Evolutionary conservation across 2,113 vertebrate genomes (phyloP).

Genomic region (Sapayoa aenigma): DNA sequence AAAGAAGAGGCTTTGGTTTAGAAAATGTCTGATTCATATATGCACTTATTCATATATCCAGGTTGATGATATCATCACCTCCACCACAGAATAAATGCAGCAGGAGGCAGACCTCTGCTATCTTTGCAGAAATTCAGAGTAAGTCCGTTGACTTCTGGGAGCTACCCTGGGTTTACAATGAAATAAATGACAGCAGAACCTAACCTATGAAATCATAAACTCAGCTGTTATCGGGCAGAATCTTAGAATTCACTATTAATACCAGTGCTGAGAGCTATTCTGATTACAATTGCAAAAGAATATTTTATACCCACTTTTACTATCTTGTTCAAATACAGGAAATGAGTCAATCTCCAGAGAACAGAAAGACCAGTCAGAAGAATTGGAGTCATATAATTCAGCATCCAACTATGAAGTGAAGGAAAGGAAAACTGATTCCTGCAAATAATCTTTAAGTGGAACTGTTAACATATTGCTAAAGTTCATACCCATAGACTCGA

Average conservation of each 20-base stretch:
- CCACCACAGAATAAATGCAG: neutral
- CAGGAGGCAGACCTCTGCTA: neutral
- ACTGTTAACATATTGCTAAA: constrained; percentile 1
- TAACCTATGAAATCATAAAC: constrained; percentile 28
- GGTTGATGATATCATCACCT: neutral
- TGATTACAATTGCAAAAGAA: constrained; percentile 66
- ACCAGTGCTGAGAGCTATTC: constrained; percentile 57
- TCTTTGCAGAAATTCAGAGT: neutral
- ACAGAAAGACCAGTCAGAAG: constrained; percentile 55
- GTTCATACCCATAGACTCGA: neutral
- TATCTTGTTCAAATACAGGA: constrained; percentile 70
- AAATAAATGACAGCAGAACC: constrained; percentile 41
- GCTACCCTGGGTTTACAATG: constrained; percentile 4
- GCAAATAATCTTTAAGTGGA: constrained; percentile 11
- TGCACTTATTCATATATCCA: neutral
- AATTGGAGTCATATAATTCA: constrained; percentile 27
- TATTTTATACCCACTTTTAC: constrained; percentile 66
- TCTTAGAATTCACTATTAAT: constrained; percentile 65
- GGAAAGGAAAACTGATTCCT: constrained; percentile 20
- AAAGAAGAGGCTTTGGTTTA: neutral
- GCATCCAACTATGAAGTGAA: constrained; percentile 41
- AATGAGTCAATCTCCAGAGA: constrained; percentile 60
- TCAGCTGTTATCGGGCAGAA: constrained; percentile 48
- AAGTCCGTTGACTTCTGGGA: neutral
- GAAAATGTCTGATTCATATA: neutral